These are phyloP conservation scores for Melanostigma gelatinosum DNA, from an alignment of 2,113 vertebrate genomes.

Conservation along the genomic window DNA sequence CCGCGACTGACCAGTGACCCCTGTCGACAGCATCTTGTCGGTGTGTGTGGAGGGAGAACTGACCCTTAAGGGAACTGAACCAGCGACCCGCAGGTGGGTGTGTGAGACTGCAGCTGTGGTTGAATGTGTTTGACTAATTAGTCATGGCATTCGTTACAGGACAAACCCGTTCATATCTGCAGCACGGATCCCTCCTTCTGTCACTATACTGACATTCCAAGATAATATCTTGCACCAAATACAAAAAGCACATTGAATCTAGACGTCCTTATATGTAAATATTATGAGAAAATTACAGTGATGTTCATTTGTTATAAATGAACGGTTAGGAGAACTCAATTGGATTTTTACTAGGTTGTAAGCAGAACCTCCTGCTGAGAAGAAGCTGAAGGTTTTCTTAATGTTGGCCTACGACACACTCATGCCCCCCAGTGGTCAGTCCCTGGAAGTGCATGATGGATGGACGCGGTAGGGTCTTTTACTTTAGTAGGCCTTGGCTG, in stretches of 20 bases:
- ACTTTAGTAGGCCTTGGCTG: background rate
- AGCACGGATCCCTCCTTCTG: background rate
- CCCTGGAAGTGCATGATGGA: background rate
- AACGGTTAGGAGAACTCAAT: background rate
- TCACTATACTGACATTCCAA: background rate
- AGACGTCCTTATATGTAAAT: background rate
- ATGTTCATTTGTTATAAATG: background rate
- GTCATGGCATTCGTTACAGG: background rate
- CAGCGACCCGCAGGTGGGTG: background rate
- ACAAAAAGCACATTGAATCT: background rate
- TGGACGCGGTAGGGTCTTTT: background rate
- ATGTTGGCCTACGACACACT: conserved; percentile 7
- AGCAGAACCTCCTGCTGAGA: background rate
- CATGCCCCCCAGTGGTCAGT: conserved; percentile 38
- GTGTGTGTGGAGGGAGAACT: background rate
- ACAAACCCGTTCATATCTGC: background rate
- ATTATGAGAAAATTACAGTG: background rate
- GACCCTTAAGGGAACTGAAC: background rate
- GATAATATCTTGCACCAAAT: background rate
- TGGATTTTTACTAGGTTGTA: background rate
- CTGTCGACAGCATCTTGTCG: conserved; percentile 18
- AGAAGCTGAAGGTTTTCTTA: background rate
- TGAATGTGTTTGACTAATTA: background rate
- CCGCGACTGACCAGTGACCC: conserved; percentile 27
- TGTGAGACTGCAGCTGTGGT: background rate